Percentiles rank a stretch among this genome's conserved stretches.
Evolutionary conservation across 1,140 invertebrate species (phyloP).

Genomic region (Drosophila takahashii): DNA sequence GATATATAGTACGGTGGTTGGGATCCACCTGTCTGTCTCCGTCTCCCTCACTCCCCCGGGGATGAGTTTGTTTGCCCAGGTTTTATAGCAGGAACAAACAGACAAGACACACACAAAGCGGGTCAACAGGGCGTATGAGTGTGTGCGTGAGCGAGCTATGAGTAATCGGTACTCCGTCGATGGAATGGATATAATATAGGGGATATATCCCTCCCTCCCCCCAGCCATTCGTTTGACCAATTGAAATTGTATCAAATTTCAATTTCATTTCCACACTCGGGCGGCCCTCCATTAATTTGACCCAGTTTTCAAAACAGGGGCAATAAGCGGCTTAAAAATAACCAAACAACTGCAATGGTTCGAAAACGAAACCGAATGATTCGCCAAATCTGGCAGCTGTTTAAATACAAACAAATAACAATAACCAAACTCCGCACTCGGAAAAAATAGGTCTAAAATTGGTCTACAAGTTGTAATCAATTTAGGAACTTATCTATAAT

Average conservation of each 20-base stretch:
- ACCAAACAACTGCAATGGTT: constrained; percentile 31
- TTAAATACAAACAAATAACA: constrained; percentile 31
- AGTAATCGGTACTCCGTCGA: constrained; percentile 17
- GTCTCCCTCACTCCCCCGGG: constrained; percentile 6
- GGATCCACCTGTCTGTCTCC: constrained; percentile 23
- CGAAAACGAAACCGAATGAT: constrained; percentile 42
- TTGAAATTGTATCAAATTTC: constrained; percentile 70
- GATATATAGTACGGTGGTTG: background rate
- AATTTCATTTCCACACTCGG: constrained; percentile 62
- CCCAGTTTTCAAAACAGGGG: constrained; percentile 57
- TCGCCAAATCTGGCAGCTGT: constrained; percentile 51
- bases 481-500: too few relatives aligned
- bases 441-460: background rate
- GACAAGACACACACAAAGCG: constrained; percentile 31
- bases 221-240: constrained; percentile 18
- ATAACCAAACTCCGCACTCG: constrained; percentile 3
- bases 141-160: constrained; percentile 24
- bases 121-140: constrained; percentile 45
- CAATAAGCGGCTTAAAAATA: constrained; percentile 66
- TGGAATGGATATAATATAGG: background rate
- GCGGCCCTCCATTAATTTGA: constrained; percentile 65
- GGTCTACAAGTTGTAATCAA: background rate
- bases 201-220: background rate
- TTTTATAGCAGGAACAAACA: constrained; percentile 78
- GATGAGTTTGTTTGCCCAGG: constrained; percentile 62